Conservation (phyloP, 2,113 vertebrate species). For the Mobula hypostoma region DNA sequence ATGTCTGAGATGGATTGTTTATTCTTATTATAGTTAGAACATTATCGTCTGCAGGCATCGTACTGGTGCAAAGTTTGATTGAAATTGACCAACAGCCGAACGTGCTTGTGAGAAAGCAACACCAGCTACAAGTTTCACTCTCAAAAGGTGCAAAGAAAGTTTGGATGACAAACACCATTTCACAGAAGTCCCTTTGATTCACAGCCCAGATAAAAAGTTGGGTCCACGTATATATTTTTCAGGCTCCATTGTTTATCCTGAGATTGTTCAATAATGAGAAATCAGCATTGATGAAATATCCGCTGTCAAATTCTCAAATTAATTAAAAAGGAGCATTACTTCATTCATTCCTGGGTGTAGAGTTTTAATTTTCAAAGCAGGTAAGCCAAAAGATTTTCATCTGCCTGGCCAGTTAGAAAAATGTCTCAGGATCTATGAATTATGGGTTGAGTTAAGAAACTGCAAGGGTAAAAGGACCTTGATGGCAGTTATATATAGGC, state of each 20-base stretch:
- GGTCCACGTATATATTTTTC: not conserved
- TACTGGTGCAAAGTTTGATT: not conserved
- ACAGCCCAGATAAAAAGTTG: not conserved
- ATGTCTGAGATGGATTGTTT: not conserved
- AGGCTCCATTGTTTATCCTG: not conserved
- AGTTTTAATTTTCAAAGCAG: not conserved
- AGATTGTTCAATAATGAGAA: not conserved
- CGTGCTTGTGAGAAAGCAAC: not conserved
- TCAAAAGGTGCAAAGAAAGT: not conserved
- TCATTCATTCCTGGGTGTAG: not conserved
- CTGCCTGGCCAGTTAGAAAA: not conserved
- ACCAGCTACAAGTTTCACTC: not conserved
- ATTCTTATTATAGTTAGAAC: too few relatives aligned
- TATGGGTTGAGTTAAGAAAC: too few relatives aligned
- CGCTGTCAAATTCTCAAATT: too few relatives aligned
- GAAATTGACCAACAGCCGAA: not conserved
- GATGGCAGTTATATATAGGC: too few relatives aligned
- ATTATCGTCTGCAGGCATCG: not conserved
- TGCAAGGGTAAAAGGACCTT: too few relatives aligned
- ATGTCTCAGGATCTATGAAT: not conserved
- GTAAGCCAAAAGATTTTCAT: not conserved
- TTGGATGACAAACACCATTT: not conserved
- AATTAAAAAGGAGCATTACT: not conserved
- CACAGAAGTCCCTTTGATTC: not conserved
- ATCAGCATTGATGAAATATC: not conserved